phyloP scores from a whole-genome alignment of 2,888 invertebrate genomes.

The Mythimna albipuncta region DNA sequence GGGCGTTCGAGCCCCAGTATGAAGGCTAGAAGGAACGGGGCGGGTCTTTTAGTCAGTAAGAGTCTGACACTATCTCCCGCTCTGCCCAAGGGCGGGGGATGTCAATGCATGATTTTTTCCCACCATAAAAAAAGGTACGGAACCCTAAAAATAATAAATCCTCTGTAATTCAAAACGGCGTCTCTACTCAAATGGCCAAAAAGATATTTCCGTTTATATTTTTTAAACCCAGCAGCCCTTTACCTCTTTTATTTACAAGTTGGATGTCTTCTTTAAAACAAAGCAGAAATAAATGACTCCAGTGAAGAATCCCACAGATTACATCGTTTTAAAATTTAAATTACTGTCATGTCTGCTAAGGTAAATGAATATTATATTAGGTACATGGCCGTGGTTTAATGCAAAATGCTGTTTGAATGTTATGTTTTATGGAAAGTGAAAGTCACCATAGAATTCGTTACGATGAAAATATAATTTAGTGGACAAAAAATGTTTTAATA shows the following conservation, averaged over 20 bases:
- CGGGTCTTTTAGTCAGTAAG: no score
- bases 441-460: constrained; percentile 2
- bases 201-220: no score
- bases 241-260: background rate
- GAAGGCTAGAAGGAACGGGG: no score
- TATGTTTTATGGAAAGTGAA: constrained; percentile 31
- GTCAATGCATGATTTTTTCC: no score
- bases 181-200: no score
- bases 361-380: constrained; percentile 51
- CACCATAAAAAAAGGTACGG: no score
- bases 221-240: background rate
- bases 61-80: no score
- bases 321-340: constrained; percentile 53
- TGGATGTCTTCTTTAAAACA: constrained; percentile 10
- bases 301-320: constrained; percentile 24
- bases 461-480: constrained; percentile 13
- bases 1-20: no score
- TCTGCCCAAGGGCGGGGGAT: no score
- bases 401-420: constrained; percentile 19
- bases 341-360: constrained; percentile 36
- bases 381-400: constrained; percentile 33
- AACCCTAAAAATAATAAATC: no score
- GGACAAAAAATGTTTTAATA: constrained; percentile 6
- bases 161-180: no score
- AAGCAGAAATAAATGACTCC: constrained; percentile 12